Percentiles rank a stretch among this genome's conserved stretches.
Conservation (phyloP, 2,888 invertebrate species). For the Priocnemis perturbator region DNA sequence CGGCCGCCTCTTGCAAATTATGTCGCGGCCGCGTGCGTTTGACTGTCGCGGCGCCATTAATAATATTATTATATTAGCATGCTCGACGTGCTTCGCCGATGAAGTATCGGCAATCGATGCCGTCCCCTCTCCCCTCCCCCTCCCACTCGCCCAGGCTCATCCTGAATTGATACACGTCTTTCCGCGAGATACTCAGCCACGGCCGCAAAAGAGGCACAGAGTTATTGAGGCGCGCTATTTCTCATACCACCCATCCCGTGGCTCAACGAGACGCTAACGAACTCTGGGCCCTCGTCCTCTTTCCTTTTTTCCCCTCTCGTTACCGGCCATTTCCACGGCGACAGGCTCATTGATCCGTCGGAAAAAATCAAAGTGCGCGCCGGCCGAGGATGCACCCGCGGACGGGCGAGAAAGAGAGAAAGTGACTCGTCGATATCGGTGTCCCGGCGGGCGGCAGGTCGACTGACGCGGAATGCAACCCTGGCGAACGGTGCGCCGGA, state of each 20-base stretch:
- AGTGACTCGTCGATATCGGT: conserved; percentile 12
- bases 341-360: conserved; percentile 44
- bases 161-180: conserved; percentile 29
- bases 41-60: too few species aligned
- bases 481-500: conserved; percentile 2
- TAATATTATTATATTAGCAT: too few species aligned
- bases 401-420: conserved; percentile 12
- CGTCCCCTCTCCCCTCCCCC: too few species aligned
- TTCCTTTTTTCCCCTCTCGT: conserved; percentile 8
- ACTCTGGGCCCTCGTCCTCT: conserved; percentile 11
- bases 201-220: conserved; percentile 20
- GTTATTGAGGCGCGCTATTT: conserved; percentile 33
- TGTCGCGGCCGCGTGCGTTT: too few species aligned
- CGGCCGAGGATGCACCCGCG: neutral
- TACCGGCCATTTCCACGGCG: conserved; percentile 15
- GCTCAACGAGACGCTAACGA: conserved; percentile 34
- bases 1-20: too few species aligned
- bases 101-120: too few species aligned
- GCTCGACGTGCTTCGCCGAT: too few species aligned
- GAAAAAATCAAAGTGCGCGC: conserved; percentile 37
- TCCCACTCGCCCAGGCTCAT: too few species aligned
- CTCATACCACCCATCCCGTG: conserved; percentile 26
- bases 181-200: conserved; percentile 29
- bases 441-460: conserved; percentile 18
- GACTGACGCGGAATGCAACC: conserved; percentile 33